Conservation (phyloP, 1,140 invertebrate species). For the Drosophila funebris region DNA sequence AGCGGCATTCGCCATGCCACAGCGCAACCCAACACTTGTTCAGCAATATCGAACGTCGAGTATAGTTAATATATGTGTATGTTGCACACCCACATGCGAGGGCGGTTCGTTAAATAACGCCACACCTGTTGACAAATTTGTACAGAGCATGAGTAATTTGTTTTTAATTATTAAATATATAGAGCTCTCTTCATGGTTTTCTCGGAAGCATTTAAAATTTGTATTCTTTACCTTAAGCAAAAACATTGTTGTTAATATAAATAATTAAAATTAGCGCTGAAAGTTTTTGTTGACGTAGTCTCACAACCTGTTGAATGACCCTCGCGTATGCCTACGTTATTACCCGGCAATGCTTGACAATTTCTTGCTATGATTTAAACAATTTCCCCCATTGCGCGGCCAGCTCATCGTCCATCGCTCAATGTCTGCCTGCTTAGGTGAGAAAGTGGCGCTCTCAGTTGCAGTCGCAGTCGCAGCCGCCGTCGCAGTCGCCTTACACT, state of each 20-base stretch:
- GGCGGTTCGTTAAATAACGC: background rate
- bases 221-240: too few relatives aligned
- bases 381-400: conserved; percentile 59
- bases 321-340: conserved; percentile 20
- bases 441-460: conserved; percentile 44
- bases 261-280: too few relatives aligned
- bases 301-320: background rate
- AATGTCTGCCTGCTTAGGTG: conserved; percentile 17
- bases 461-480: conserved; percentile 15
- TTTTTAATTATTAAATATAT: background rate
- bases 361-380: conserved; percentile 66
- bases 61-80: conserved; percentile 20
- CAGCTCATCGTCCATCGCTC: conserved; percentile 54
- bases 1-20: conserved; percentile 46
- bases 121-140: background rate
- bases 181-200: too few relatives aligned
- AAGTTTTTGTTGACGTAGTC: too few relatives aligned
- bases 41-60: conserved; percentile 39
- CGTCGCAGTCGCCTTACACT: background rate
- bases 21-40: conserved; percentile 53
- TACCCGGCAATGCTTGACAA: conserved; percentile 22
- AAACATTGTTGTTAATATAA: too few relatives aligned
- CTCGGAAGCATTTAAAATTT: too few relatives aligned
- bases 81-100: conserved; percentile 5
- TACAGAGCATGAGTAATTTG: too few relatives aligned